Base-by-base conservation (phyloP, 2,888 invertebrate genomes). In the Euspilapteryx auroguttella region DNA sequence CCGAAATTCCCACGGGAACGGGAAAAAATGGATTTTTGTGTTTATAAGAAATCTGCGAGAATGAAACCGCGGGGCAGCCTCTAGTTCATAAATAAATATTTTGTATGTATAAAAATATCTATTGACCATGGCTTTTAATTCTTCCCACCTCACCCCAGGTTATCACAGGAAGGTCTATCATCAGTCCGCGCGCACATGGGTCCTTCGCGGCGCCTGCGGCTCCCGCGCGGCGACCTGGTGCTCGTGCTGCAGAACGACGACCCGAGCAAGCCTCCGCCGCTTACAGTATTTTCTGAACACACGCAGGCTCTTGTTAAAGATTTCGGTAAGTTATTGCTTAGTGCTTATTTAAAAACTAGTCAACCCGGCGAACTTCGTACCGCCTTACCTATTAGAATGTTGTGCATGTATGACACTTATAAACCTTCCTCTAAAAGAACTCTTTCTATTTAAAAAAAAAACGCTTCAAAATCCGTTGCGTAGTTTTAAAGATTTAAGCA, bases 131-230 rank as follows among this genome's bases (percentile, higher is more conserved):
- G 17, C 17, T 17, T 5, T 23, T 9, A 8, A 4, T 13, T 11
- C 12, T 25, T 9, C 12, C 4, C 7, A 9, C 14, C 3, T 17
- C 5, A 8, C 44, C 42, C 5, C 51, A 80, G 94, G 35, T 78
- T 97, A 45, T 91, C 94, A 0, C 94, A 96, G 55, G 96, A 97
- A 76, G 93, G 94, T 5, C 66, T 93, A 24, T 81, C 81, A 17
- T 5, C 17, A 17, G 5, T 17, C 17, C 8, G 17, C 17, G n/a
- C 82, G 8, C 87, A 80, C 45, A 80, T 93, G 31, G 87, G 88
- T 1, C 47, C 71, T 0, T 61, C 58, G 32, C 80, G 96, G 1
- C 85, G 86, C 37, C 69, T 95, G 14, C 49, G 61, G 23, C 81
- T 95, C 30, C 69, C 81, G 1, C 86, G 81, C 37, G 82, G 86